Evolutionary conservation across 2,113 vertebrate species (phyloP), one percentile per base, ranked within the genome.

Genomic region (Dendrocopos noguchii): DNA sequence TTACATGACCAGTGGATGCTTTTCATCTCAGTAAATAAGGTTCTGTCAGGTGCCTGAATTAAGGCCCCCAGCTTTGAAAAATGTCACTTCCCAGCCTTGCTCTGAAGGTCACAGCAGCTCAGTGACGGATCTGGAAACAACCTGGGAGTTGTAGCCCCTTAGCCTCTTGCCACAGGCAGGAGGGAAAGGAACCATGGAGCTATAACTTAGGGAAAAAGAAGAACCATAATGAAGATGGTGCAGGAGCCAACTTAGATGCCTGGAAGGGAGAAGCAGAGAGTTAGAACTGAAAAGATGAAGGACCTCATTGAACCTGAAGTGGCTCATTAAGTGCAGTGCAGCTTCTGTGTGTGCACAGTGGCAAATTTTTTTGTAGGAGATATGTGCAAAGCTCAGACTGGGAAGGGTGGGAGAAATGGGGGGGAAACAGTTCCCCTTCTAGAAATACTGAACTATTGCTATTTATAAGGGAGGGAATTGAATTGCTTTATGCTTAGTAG

Each of bases 261-360:
- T 79, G 78, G 75, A 56, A 87, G 87, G 87, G 75, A 74, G 74
- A 94, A 84, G 42, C 81, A 56, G 47, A 53, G 46, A 75, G 81
- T 78, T 92, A 74, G 94, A 79, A 59, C 66, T 47, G 84, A 50
- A 68, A 87, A 93, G 78, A 84, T 60, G 81, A 82, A 93, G 84
- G 66, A 84, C 59, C 75, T 90, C 57, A 65, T n/a, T 68, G 92
- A 93, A 71, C 84, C 66, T 68, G 80, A 61, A 93, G 82, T 82
- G 84, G 66, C 82, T 95, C 72, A 72, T 94, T 91, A 87, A 87
- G 75, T 50, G 66, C 50, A 74, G 5, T 18, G 10, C 56, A 80
- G 90, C 70, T 10, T 52, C 29, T 63, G 73, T 75, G 68, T 7
- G 2, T 71, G 77, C 52, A 31, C 61, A 31, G 27, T 13, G 39